Percentiles rank a stretch among this genome's conserved stretches.
phyloP scores from a whole-genome alignment of 2,888 invertebrate species.

The Lucinisca nassula region DNA sequence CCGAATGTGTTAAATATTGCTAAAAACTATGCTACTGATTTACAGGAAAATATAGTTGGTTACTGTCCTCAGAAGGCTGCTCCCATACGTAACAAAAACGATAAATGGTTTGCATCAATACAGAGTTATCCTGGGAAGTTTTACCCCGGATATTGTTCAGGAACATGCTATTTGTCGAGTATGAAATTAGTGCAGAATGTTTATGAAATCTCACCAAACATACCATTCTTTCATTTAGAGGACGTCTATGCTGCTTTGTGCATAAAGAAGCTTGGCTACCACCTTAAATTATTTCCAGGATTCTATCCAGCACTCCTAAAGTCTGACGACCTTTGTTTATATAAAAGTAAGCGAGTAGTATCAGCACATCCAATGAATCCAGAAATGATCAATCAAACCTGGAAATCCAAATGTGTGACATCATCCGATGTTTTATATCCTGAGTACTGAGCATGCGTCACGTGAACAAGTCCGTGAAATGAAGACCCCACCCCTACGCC shows the following conservation, averaged over 20 bases:
- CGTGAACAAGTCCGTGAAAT: no score
- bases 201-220: conserved; percentile 70
- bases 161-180: conserved; percentile 80
- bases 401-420: no score
- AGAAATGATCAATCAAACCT: background rate
- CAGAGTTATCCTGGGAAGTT: conserved; percentile 71
- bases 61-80: conserved; percentile 58
- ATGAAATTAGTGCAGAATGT: conserved; percentile 71
- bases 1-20: conserved; percentile 57
- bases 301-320: conserved; percentile 62
- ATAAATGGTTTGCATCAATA: conserved; percentile 80
- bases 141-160: conserved; percentile 82
- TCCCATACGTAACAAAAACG: conserved; percentile 72
- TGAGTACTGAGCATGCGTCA: no score
- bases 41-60: conserved; percentile 71
- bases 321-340: conserved; percentile 65
- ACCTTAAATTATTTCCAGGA: conserved; percentile 60
- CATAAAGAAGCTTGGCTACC: conserved; percentile 68
- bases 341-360: conserved; percentile 54
- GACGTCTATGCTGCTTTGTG: conserved; percentile 81
- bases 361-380: conserved; percentile 67
- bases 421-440: no score
- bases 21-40: background rate
- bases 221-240: conserved; percentile 82
- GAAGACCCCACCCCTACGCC: no score